Evolutionary conservation across 2,888 invertebrate genomes (phyloP).

Genomic region (Perdita meconis): DNA sequence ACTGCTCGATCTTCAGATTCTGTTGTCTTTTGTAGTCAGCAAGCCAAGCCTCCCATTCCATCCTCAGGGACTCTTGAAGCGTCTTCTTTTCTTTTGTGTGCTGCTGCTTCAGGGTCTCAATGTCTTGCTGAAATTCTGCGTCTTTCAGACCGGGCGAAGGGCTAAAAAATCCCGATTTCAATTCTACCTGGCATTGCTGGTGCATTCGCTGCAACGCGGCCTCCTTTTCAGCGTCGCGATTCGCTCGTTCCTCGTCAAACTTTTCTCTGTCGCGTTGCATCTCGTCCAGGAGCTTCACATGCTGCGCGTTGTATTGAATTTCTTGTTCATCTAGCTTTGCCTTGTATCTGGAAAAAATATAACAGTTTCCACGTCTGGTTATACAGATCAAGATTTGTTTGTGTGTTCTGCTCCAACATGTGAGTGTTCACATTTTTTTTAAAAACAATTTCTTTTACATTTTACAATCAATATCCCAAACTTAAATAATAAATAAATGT

Average conservation of each 20-base stretch:
- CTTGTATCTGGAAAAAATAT: constrained; percentile 69
- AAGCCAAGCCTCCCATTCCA: constrained; percentile 88
- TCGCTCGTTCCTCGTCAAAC: constrained; percentile 72
- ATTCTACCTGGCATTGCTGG: constrained; percentile 70
- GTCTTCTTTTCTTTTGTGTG: constrained; percentile 85
- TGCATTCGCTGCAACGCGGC: constrained; percentile 67
- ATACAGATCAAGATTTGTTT: too few species aligned
- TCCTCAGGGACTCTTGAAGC: constrained; percentile 87
- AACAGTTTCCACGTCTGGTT: too few species aligned
- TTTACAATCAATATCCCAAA: too few species aligned
- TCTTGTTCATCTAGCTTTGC: constrained; percentile 79
- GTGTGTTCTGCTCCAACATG: too few species aligned
- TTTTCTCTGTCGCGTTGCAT: constrained; percentile 73
- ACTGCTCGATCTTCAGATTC: constrained; percentile 87
- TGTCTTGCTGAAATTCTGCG: constrained; percentile 69
- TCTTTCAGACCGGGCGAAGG: not conserved
- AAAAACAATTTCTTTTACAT: too few species aligned
- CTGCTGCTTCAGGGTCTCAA: constrained; percentile 71
- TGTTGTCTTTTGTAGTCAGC: constrained; percentile 88
- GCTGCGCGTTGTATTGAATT: constrained; percentile 69
- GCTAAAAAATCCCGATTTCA: not conserved
- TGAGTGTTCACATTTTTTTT: too few species aligned
- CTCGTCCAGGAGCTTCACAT: constrained; percentile 73
- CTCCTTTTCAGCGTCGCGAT: constrained; percentile 73
- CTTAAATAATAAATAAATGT: too few species aligned